Conservation (phyloP, 2,888 invertebrate species). For the Leptarthrus brevirostris region DNA sequence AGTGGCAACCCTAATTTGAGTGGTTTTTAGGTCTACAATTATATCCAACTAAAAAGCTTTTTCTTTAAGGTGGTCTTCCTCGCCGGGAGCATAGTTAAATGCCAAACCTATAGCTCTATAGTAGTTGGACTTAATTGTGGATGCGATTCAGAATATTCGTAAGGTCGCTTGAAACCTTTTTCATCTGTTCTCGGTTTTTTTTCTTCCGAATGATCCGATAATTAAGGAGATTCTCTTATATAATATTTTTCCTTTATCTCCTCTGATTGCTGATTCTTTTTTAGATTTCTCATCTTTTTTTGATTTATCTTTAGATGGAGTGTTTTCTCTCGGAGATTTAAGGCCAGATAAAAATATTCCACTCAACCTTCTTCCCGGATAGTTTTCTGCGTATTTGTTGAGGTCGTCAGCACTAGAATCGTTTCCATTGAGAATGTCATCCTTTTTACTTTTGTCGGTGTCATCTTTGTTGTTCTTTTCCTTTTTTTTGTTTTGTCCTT, state of each 20-base stretch:
- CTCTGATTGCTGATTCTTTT: constrained; percentile 55
- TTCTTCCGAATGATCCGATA: constrained; percentile 54
- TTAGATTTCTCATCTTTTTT: constrained; percentile 56
- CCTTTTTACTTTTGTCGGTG: constrained; percentile 55
- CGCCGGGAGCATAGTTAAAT: constrained; percentile 90
- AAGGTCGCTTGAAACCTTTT: constrained; percentile 80
- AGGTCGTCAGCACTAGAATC: constrained; percentile 68
- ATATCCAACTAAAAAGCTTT: constrained; percentile 63
- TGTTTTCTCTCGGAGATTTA: constrained; percentile 67
- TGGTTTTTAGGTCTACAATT: constrained; percentile 65
- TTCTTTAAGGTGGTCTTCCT: constrained; percentile 80
- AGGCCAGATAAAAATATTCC: constrained; percentile 68
- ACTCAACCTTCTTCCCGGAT: constrained; percentile 62
- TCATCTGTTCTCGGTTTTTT: constrained; percentile 55
- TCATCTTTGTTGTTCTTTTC: too few species aligned
- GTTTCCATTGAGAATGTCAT: constrained; percentile 64
- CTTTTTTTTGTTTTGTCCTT: constrained; percentile 70
- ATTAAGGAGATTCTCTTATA: constrained; percentile 52
- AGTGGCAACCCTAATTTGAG: constrained; percentile 72
- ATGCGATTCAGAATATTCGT: constrained; percentile 81
- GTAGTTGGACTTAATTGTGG: constrained; percentile 75
- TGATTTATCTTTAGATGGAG: constrained; percentile 67
- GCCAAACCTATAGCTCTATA: constrained; percentile 80
- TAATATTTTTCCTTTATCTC: constrained; percentile 58
- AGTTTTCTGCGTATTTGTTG: constrained; percentile 68